Base-by-base conservation (phyloP, 2,888 invertebrate genomes). In the Oscheius onirici region DNA sequence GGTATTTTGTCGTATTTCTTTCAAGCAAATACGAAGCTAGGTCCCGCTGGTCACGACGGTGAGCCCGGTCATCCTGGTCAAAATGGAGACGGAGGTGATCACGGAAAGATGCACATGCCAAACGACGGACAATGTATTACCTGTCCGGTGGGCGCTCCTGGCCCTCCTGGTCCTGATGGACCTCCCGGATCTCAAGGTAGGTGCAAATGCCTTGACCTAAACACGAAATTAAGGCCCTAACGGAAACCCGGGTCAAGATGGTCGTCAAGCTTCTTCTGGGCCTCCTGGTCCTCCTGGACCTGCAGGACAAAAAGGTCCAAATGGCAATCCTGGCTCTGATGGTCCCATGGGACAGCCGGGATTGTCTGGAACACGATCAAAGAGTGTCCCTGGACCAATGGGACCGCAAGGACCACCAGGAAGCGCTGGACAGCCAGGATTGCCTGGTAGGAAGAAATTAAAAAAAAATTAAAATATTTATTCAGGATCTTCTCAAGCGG, bases 121-220 rank as follows among this genome's bases (percentile, higher is more conserved):
- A 24, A 46, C 2, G 49, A 28, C 3, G 63, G 63, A n/a, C 46
- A 24, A 3, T 63, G 63, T 17, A 46, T 63, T 24, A 26, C 26
- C n/a, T 63, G 63, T 28, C 63, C 63, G 1, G 34, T 20, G n/a
- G 63, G 63, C 5, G n/a, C 49, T 15, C 63, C 63, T 17, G 63
- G 63, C 3, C 49, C 49, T 8, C 49, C 49, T 8, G 63, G 63
- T n/a, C 26, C 49, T 26, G 63, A 63, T 49, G 63, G 63, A 49
- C 17, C 10, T 10, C 49, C 63, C 11, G 63, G 63, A 13, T 24
- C 34, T 6, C 34, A 34, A 34, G 34, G 34, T 34, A 34, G 34
- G 0, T 34, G 3, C 34, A 34, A 34, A 34, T 6, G 8, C n/a
- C n/a, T n/a, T 34, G 8, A 34, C 8, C 8, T 8, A 3, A 34